Percentiles rank a stretch among this genome's conserved stretches.
These are phyloP conservation scores for Phaethornis superciliosus DNA, from an alignment of 2,113 vertebrate species.

Conservation along the genomic window DNA sequence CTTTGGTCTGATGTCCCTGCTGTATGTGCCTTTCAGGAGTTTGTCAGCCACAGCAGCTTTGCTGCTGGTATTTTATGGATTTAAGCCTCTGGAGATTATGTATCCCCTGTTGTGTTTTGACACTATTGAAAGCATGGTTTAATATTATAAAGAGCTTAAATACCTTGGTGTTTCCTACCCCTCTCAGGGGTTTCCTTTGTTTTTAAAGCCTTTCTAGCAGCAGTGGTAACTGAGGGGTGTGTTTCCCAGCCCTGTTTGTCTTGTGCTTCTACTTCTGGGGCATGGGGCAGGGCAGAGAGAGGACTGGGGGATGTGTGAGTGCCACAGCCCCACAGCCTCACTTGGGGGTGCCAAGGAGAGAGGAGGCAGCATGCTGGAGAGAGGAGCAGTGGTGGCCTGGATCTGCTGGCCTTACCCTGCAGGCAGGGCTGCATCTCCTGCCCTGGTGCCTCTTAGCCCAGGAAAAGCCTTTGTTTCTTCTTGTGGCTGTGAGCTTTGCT, in stretches of 20 bases:
- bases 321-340: background rate
- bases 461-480: background rate
- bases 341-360: background rate
- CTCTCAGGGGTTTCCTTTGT: conserved; percentile 12
- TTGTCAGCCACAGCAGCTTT: conserved; percentile 18
- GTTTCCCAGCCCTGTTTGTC: no score
- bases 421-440: background rate
- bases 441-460: background rate
- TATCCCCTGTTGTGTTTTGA: background rate
- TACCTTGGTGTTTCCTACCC: background rate
- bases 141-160: conserved; percentile 46
- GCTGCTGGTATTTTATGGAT: conserved; percentile 20
- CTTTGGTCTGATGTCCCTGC: background rate
- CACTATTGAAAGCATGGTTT: conserved; percentile 4
- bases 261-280: background rate
- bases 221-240: background rate
- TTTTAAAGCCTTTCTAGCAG: background rate
- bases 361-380: background rate
- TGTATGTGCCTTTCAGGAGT: background rate
- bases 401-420: background rate
- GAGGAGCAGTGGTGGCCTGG: background rate
- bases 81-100: conserved; percentile 37
- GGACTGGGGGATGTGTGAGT: background rate
- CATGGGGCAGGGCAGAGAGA: background rate
- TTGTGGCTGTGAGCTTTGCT: background rate